These are phyloP conservation scores for Dimorphilus gyrociliatus DNA, from an alignment of 2,888 invertebrate genomes.

Conservation along the genomic window DNA sequence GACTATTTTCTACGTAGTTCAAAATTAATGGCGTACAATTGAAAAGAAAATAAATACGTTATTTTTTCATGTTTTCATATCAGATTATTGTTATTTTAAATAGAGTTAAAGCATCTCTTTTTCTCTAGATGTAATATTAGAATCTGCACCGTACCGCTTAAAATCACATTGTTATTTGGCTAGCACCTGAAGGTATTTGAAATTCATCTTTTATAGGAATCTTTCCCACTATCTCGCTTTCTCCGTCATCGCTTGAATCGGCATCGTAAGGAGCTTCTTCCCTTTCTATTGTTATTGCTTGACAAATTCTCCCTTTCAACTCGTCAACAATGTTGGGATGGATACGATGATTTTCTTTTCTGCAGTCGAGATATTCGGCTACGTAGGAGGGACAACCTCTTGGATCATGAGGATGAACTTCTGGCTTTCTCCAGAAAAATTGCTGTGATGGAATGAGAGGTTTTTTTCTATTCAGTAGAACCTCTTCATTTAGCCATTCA, in stretches of 20 bases:
- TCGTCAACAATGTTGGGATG: slow-evolving; percentile 28
- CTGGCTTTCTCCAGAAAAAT: slow-evolving; percentile 25
- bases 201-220: slow-evolving; percentile 14
- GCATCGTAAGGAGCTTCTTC: slow-evolving; percentile 4
- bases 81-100: too few species aligned
- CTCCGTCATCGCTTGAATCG: slow-evolving; percentile 3
- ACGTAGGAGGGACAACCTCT: slow-evolving; percentile 26
- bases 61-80: too few species aligned
- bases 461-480: slow-evolving; percentile 21
- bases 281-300: slow-evolving; percentile 5
- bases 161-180: too few species aligned
- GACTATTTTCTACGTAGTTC: too few species aligned
- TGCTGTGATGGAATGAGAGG: slow-evolving; percentile 18
- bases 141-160: too few species aligned
- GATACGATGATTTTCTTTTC: slow-evolving; percentile 7
- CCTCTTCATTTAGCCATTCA: slow-evolving; percentile 27
- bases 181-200: slow-evolving; percentile 13
- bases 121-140: too few species aligned
- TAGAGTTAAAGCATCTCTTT: too few species aligned
- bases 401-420: slow-evolving; percentile 20
- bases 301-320: slow-evolving; percentile 9
- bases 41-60: too few species aligned
- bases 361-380: slow-evolving; percentile 15
- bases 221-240: slow-evolving; percentile 6
- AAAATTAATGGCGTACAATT: too few species aligned